Conservation (phyloP, 2,113 vertebrate genomes). For the Peromyscus maniculatus region DNA sequence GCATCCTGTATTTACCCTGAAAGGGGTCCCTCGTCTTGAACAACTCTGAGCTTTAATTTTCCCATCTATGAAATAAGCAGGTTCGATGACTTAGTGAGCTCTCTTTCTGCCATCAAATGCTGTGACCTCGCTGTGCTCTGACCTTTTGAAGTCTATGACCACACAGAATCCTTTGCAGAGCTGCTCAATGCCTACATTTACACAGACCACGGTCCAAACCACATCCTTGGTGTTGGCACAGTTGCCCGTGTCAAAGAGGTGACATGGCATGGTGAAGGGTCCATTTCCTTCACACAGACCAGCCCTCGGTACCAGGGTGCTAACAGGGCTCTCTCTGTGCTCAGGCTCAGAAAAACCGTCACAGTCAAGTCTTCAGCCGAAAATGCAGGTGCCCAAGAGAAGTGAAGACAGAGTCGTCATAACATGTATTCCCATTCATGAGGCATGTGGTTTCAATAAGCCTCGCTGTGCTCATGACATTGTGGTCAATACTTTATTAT, state of each 20-base stretch:
- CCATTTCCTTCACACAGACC: fast-evolving
- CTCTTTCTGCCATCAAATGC: constrained; percentile 44
- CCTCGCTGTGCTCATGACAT: neutral
- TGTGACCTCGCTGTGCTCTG: neutral
- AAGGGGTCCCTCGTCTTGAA: neutral
- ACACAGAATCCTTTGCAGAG: neutral
- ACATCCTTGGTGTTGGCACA: neutral
- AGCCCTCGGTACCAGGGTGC: fast-evolving
- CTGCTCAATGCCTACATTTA: neutral
- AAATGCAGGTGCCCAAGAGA: constrained; percentile 40
- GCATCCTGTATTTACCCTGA: neutral
- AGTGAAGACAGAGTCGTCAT: constrained; percentile 46
- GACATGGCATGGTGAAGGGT: fast-evolving
- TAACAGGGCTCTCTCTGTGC: neutral
- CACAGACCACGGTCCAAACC: neutral
- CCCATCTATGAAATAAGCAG: constrained; percentile 13
- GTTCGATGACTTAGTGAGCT: neutral
- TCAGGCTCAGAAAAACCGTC: neutral
- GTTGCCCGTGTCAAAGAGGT: neutral
- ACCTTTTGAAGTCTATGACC: neutral
- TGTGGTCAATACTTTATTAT: constrained; percentile 59
- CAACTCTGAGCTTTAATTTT: neutral
- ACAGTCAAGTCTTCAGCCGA: neutral
- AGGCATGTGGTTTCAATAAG: constrained; percentile 62
- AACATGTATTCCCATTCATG: neutral